Percentiles rank a stretch among this genome's conserved stretches.
Conservation (phyloP, 2,113 vertebrate species). For the Phylloscopus trochiloides region DNA sequence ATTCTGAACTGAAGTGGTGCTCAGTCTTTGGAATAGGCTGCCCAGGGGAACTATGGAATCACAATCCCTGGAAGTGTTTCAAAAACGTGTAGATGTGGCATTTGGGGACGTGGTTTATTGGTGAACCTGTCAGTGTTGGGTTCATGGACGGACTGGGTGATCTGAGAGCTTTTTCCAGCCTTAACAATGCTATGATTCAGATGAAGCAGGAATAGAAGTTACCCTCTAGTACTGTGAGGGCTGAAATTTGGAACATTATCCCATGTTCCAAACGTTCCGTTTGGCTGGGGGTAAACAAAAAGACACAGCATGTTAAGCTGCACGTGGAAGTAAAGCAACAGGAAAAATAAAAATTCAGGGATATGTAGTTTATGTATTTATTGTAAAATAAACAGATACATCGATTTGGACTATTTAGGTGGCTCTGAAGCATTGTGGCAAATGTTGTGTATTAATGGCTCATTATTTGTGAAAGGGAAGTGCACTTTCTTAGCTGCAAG, state of each 20-base stretch:
- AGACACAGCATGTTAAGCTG: not conserved
- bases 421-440: not conserved
- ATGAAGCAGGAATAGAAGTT: not conserved
- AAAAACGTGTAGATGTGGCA: not conserved
- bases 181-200: not conserved
- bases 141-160: not conserved
- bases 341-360: not conserved
- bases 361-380: not conserved
- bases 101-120: not conserved
- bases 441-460: not conserved
- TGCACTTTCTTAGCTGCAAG: not conserved
- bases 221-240: not conserved
- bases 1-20: not conserved
- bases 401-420: not conserved
- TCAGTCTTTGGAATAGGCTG: not conserved
- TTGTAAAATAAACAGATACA: not conserved
- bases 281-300: not conserved
- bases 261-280: fast-evolving
- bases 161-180: not conserved
- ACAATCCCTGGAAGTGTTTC: not conserved
- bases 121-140: not conserved
- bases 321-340: not conserved
- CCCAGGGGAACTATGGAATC: not conserved
- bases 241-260: not conserved
- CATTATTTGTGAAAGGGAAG: not conserved